Percentiles rank a stretch among this genome's conserved stretches.
phyloP scores from a whole-genome alignment of 2,797 vertebrate species.

The Sarcophilus harrisii region DNA sequence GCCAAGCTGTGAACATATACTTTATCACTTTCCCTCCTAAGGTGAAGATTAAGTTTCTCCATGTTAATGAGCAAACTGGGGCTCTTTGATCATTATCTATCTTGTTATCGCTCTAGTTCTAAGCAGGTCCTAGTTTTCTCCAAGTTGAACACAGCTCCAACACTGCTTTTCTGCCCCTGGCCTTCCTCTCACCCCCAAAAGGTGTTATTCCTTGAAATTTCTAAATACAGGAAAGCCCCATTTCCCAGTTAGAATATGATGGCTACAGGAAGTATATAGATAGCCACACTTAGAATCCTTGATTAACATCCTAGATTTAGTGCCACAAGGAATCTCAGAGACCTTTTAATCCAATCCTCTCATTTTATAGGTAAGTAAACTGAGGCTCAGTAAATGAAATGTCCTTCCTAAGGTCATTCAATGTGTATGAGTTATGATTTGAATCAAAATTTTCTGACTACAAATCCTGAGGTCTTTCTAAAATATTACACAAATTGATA shows the following conservation, averaged over 20 bases:
- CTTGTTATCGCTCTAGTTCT: not conserved
- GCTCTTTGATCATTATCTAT: not conserved
- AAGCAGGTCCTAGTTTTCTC: not conserved
- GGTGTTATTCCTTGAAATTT: not conserved
- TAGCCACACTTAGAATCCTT: not conserved
- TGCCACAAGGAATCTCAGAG: not conserved
- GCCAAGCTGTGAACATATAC: not conserved
- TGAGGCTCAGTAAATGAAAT: not conserved
- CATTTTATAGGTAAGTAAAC: not conserved
- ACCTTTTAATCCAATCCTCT: not conserved
- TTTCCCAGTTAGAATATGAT: not conserved
- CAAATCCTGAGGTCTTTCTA: not conserved
- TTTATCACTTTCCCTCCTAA: not conserved
- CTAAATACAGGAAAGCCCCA: not conserved
- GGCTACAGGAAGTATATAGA: not conserved
- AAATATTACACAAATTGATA: not conserved
- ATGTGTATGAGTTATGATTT: not conserved
- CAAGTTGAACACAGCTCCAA: not conserved
- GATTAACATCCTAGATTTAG: not conserved
- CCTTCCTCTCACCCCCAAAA: not conserved
- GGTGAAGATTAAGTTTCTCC: not conserved
- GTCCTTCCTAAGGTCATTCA: not conserved
- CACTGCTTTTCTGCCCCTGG: not conserved
- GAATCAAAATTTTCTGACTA: not conserved
- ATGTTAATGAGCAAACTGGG: not conserved